Conservation (phyloP, 2,888 invertebrate genomes). For the Dinocampus coccinellae region DNA sequence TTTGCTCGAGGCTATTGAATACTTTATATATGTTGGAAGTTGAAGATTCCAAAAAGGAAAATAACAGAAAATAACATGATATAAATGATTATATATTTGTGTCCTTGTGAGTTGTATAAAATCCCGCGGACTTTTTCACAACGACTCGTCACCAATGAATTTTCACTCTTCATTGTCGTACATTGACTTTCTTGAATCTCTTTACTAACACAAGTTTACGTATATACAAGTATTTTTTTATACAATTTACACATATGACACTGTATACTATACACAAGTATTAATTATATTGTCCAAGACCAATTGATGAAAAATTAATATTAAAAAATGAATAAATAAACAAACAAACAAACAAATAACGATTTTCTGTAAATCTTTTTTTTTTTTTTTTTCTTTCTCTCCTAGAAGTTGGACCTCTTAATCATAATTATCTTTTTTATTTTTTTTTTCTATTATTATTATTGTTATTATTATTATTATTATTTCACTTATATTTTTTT, state of each 20-base stretch:
- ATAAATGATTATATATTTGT: background rate
- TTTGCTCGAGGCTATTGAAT: background rate
- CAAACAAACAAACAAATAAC: background rate
- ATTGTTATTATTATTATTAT: too few species aligned
- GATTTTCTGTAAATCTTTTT: background rate
- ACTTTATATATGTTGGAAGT: background rate
- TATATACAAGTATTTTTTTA: background rate
- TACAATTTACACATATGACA: background rate
- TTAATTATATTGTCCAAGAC: background rate
- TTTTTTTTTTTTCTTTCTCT: too few species aligned
- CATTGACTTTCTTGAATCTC: constrained; percentile 10
- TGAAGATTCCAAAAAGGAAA: background rate
- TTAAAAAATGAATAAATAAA: too few species aligned
- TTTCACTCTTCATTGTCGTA: constrained; percentile 21
- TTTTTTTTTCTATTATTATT: background rate
- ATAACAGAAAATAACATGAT: background rate
- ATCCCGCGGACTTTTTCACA: constrained; percentile 2
- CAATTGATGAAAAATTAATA: background rate
- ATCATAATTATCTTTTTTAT: background rate
- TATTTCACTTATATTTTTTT: background rate
- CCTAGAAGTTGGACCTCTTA: too few species aligned
- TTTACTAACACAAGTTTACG: background rate
- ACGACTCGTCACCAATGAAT: background rate
- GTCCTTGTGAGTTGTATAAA: background rate
- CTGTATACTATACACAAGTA: background rate